phyloP scores from a whole-genome alignment of 2,888 invertebrate genomes.

The Blastobasis adustella region DNA sequence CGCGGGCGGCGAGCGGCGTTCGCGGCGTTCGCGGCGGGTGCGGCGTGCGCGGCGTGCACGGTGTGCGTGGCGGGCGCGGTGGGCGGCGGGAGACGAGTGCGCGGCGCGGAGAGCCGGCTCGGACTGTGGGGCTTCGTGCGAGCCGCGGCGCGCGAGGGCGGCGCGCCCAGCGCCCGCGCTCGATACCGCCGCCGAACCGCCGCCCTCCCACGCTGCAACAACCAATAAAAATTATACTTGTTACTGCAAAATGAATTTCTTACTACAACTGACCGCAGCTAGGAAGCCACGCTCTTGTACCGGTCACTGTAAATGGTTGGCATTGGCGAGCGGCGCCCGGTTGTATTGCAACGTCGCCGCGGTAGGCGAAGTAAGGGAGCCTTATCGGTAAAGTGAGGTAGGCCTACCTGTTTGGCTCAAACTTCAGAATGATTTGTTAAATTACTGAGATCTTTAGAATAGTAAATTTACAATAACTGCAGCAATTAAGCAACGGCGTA shows the following conservation, averaged over 20 bases:
- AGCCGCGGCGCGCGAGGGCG: slow-evolving; percentile 48
- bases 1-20: slow-evolving; percentile 21
- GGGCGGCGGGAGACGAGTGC: slow-evolving; percentile 18
- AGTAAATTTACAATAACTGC: too few relatives aligned
- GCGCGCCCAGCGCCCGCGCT: slow-evolving; percentile 48
- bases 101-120: slow-evolving; percentile 47
- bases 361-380: too few relatives aligned
- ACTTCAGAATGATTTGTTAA: too few relatives aligned
- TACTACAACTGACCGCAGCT: too few relatives aligned
- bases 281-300: too few relatives aligned
- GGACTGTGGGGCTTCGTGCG: slow-evolving; percentile 57
- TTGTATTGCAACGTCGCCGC: too few relatives aligned
- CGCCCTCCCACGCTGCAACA: slow-evolving; percentile 67
- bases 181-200: slow-evolving; percentile 66
- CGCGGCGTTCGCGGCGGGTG: neutral
- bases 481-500: too few relatives aligned
- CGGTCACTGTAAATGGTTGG: too few relatives aligned
- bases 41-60: neutral
- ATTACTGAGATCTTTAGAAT: too few relatives aligned
- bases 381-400: too few relatives aligned
- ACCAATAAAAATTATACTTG: slow-evolving; percentile 49
- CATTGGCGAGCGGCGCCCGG: too few relatives aligned
- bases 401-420: too few relatives aligned
- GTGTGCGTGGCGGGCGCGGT: slow-evolving; percentile 13
- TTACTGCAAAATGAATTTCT: slow-evolving; percentile 22